Evolutionary conservation across 2,797 vertebrate genomes (phyloP), one percentile per base, ranked within the genome.

Genomic region (Acanthurus leucopareius): DNA sequence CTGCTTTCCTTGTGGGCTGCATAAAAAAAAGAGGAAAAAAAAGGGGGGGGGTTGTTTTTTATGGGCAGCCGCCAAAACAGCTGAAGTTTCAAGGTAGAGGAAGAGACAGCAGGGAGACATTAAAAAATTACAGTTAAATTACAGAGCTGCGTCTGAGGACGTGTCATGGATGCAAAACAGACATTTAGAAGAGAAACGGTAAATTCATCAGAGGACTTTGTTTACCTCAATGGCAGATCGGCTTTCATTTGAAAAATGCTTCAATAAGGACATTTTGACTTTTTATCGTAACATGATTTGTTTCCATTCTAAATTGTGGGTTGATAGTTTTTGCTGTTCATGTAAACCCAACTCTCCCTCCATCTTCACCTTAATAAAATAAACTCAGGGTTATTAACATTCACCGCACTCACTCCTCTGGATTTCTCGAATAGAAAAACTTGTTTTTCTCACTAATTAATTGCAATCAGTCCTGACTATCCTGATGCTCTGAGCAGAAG

Each of bases 1-100:
- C 87, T 70, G 81, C 91, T 93, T 92, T 91, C 53, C 79, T 79
- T 77, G 56, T 76, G 82, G 82, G 82, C 14, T 9, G 25, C 68
- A 53, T 77, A 51, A 84, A 84, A 77, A 76, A 56, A 51, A 82
- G 83, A 77, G 74, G 44, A 75, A 44, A 32, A n/a, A 14, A 7
- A 32, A 32, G 28, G 28, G 28, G 28, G 35, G 32, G 47, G 68
- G 67, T 48, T 25, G 42, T 52, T 69, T 64, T 86, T 75, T 49
- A 62, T 70, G 82, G 79, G 77, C 1, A 38, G 74, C 4, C 38
- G 80, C 81, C 77, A 88, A 88, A 90, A 86, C 76, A 80, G 77
- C 79, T 78, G 77, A 90, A 69, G 75, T 89, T 88, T 86, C 63
- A 81, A 85, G 80, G 79, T 84, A 66, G 59, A 35, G 22, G 10